Conservation (phyloP, 2,888 invertebrate species). For the Ochropleura plecta region DNA sequence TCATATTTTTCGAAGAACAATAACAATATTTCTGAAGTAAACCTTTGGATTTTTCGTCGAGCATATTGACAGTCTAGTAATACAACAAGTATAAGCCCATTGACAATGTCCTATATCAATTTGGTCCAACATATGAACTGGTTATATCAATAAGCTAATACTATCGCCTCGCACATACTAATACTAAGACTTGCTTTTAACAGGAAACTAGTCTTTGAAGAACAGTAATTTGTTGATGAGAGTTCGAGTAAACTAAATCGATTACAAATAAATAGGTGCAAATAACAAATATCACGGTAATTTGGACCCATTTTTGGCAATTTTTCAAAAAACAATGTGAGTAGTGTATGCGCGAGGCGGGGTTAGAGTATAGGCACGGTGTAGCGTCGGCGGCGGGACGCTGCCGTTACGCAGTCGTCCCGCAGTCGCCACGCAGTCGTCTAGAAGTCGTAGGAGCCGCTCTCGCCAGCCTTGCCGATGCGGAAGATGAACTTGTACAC, state of each 20-base stretch:
- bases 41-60: constrained; percentile 66
- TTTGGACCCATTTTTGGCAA: constrained; percentile 38
- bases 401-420: constrained; percentile 49
- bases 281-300: constrained; percentile 54
- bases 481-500: constrained; percentile 93
- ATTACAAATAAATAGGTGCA: constrained; percentile 50
- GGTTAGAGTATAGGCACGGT: constrained; percentile 62
- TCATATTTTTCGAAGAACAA: constrained; percentile 47
- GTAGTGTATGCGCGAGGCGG: constrained; percentile 63
- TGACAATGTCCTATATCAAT: constrained; percentile 64
- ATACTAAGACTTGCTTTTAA: constrained; percentile 24
- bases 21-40: constrained; percentile 59
- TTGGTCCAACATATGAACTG: constrained; percentile 64
- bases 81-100: constrained; percentile 69
- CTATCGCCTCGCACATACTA: constrained; percentile 66
- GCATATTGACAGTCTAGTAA: constrained; percentile 50
- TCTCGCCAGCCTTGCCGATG: constrained; percentile 93
- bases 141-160: constrained; percentile 75
- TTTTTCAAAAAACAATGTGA: not conserved
- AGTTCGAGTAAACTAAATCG: not conserved
- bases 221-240: constrained; percentile 6
- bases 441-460: constrained; percentile 95
- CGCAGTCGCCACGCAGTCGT: constrained; percentile 57
- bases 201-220: constrained; percentile 26
- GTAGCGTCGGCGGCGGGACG: constrained; percentile 31